Conservation (phyloP, 2,113 vertebrate species). For the Scomber colias region DNA sequence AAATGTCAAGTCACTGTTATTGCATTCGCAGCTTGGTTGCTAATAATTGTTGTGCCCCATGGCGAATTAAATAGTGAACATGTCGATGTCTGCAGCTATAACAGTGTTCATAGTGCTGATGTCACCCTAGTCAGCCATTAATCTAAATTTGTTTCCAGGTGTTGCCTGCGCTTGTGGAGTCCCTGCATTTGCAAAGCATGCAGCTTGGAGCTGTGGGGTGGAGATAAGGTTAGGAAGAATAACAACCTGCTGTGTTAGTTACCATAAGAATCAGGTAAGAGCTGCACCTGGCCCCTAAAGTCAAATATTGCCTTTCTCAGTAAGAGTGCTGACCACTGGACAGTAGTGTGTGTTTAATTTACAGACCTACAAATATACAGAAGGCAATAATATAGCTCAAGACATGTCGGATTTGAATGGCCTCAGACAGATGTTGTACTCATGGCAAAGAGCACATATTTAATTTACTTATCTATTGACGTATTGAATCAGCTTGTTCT, state of each 20-base stretch:
- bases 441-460: conserved; percentile 13
- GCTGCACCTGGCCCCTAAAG: conserved; percentile 36
- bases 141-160: conserved; percentile 47
- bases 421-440: conserved; percentile 2
- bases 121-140: conserved; percentile 22
- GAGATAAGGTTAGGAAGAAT: conserved; percentile 53
- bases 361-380: conserved; percentile 1
- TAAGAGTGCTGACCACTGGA: conserved; percentile 10
- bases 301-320: conserved; percentile 32
- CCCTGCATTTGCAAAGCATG: conserved; percentile 28
- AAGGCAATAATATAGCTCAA: conserved; percentile 8
- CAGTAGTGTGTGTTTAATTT: conserved; percentile 28
- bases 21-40: conserved; percentile 17
- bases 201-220: conserved; percentile 47
- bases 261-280: conserved; percentile 23
- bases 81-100: background rate
- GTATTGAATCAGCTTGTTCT: background rate
- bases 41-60: background rate
- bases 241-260: conserved; percentile 31
- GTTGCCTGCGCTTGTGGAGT: conserved; percentile 25
- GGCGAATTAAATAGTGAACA: background rate
- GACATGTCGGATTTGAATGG: conserved; percentile 35
- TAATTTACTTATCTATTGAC: conserved; percentile 1
- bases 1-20: conserved; percentile 2
- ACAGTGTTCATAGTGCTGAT: conserved; percentile 7